These are phyloP conservation scores for Erythrocercus mccallii DNA, from an alignment of 2,113 vertebrate genomes.

Conservation along the genomic window DNA sequence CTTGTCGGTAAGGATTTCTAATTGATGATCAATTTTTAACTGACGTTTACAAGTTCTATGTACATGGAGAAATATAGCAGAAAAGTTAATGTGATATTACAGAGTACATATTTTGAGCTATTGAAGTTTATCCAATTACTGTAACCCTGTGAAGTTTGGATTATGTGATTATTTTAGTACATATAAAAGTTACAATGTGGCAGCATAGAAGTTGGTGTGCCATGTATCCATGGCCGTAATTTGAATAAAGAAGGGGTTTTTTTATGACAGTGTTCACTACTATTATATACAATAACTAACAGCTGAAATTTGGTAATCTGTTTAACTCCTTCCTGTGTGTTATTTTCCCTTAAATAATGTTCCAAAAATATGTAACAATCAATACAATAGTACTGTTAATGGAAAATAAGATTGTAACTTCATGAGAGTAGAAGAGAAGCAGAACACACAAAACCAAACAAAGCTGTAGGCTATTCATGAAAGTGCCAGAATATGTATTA, in stretches of 20 bases:
- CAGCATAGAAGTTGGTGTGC: not conserved
- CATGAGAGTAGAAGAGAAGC: not conserved
- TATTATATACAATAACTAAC: not conserved
- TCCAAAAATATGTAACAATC: not conserved
- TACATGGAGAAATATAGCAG: not conserved
- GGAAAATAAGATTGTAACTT: not conserved
- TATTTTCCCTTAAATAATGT: not conserved
- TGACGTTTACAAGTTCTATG: not conserved
- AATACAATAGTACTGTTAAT: not conserved
- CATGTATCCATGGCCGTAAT: not conserved
- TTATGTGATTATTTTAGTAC: not conserved
- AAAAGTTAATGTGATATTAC: not conserved
- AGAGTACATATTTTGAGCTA: not conserved
- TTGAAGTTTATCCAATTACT: not conserved
- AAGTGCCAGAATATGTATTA: not conserved
- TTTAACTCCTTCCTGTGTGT: not conserved
- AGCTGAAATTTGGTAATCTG: not conserved
- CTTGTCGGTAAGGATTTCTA: conserved; percentile 64
- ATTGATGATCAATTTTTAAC: not conserved
- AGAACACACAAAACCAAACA: not conserved
- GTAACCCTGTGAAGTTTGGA: not conserved
- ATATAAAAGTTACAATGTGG: not conserved
- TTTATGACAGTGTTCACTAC: not conserved
- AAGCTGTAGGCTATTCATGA: not conserved
- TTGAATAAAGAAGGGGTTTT: not conserved